Base-by-base conservation (phyloP, 2,888 invertebrate species). In the Tanypteryx hageni region DNA sequence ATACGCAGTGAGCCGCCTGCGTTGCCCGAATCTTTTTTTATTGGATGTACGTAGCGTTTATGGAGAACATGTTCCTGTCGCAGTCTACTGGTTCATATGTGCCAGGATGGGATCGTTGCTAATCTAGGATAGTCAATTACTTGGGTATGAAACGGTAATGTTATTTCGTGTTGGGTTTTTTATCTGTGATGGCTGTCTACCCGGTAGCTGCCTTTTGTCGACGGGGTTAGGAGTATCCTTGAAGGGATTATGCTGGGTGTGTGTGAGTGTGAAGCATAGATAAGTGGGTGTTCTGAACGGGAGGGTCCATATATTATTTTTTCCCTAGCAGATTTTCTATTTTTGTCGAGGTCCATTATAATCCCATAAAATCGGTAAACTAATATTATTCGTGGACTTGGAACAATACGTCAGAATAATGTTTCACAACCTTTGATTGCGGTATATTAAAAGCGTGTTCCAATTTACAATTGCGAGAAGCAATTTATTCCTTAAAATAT, bases 91-190 rank as follows among this genome's bases (percentile, higher is more conserved):
- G 64, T 89, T 89, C 89, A 89, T 89, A 59, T 44, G 89, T 64
- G 44, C 61, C 86, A 13, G 27, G 64, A 89, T 64, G 64, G 64
- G 89, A 89, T 89, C 89, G 44, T 61, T 64, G 64, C 27, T 89
- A 89, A 89, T 89, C 89, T 64, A 31, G 89, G 89, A 89, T 64
- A 89, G 64, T 61, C 89, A 61, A 89, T 89, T 64, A 64, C 64
- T 44, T 64, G 89, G 18, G 64, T 64, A 89, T 89, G 89, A 89
- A 64, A 89, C 64, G 89, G 89, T 89, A 89, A 89, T 89, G 61
- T 89, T 89, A 89, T 89, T 89, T 89, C 89, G 22, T 22, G 22
- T 76, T 11, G 76, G 68, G 76, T 18, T 22, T 27, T 27, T 76
- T 76, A 22, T 76, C 27, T 76, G 76, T 11, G 61, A 59, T 89